Conservation (phyloP, 2,888 invertebrate genomes). For the Limulus polyphemus region DNA sequence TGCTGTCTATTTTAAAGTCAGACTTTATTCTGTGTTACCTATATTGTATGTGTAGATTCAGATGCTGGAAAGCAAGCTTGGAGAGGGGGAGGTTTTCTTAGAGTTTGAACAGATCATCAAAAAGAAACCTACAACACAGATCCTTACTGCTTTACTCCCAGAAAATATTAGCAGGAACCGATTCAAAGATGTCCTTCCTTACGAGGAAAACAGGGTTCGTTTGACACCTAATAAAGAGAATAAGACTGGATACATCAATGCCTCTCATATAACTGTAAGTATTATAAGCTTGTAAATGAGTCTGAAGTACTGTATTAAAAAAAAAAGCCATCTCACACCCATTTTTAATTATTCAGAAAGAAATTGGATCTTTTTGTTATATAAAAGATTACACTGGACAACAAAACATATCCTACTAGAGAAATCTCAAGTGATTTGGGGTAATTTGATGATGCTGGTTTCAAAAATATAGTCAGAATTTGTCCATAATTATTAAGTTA, state of each 20-base stretch:
- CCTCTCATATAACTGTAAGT: slow-evolving; percentile 70
- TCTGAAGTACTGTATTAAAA: too few species aligned
- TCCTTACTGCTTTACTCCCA: slow-evolving; percentile 56
- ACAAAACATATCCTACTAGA: too few species aligned
- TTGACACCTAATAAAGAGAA: slow-evolving; percentile 69
- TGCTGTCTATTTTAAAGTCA: too few species aligned
- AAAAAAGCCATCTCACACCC: too few species aligned
- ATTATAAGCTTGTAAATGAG: neutral
- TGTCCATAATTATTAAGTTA: too few species aligned
- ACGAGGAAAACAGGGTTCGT: slow-evolving; percentile 75
- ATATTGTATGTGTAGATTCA: slow-evolving; percentile 12
- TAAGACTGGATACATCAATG: slow-evolving; percentile 80
- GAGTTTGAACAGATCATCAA: slow-evolving; percentile 77
- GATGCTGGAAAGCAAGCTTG: slow-evolving; percentile 51
- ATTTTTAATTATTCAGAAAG: too few species aligned
- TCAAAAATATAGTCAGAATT: too few species aligned
- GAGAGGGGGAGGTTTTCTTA: slow-evolving; percentile 51
- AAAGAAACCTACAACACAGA: slow-evolving; percentile 47
- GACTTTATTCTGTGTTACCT: too few species aligned
- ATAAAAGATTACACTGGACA: too few species aligned
- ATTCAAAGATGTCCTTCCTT: slow-evolving; percentile 65
- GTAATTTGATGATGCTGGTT: too few species aligned
- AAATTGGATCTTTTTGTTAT: too few species aligned
- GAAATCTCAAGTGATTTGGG: too few species aligned
- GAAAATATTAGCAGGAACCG: slow-evolving; percentile 49